Evolutionary conservation across 2,888 invertebrate genomes (phyloP).

Genomic region (Neocrepidodera transversa): DNA sequence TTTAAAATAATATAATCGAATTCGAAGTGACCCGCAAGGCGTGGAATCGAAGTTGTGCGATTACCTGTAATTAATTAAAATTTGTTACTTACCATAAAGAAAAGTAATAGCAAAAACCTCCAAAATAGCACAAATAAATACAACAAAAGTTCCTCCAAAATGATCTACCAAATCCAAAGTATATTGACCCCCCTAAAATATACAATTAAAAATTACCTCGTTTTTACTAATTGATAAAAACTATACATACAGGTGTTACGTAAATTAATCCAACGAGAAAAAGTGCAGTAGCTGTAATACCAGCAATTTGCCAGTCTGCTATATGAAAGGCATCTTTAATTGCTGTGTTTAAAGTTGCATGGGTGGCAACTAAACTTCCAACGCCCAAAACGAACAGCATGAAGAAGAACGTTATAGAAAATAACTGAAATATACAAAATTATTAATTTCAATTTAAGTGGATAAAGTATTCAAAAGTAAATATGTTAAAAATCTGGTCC

Average conservation of each 20-base stretch:
- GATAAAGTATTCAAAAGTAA: no score
- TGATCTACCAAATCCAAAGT: slow-evolving; percentile 67
- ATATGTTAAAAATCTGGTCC: no score
- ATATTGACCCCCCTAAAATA: slow-evolving; percentile 67
- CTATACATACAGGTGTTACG: slow-evolving; percentile 73
- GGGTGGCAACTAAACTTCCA: slow-evolving; percentile 77
- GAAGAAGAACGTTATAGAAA: slow-evolving; percentile 79
- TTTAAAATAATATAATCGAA: no score
- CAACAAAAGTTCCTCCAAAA: slow-evolving; percentile 68
- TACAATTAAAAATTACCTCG: slow-evolving; percentile 14
- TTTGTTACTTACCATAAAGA: slow-evolving; percentile 64
- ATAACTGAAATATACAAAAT: slow-evolving; percentile 67
- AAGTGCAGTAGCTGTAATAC: slow-evolving; percentile 57
- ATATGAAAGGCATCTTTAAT: slow-evolving; percentile 72
- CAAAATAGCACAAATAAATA: slow-evolving; percentile 66
- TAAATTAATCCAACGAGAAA: slow-evolving; percentile 74
- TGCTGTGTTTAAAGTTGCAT: slow-evolving; percentile 72
- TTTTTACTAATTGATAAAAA: background rate
- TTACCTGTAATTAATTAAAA: no score
- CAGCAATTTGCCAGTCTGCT: slow-evolving; percentile 68
- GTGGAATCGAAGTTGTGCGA: no score
- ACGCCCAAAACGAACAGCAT: slow-evolving; percentile 82
- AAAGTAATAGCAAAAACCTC: slow-evolving; percentile 66
- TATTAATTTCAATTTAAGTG: no score
- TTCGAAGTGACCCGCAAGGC: no score